phyloP scores from a whole-genome alignment of 2,797 vertebrate species.

The Alfaro cultratus region DNA sequence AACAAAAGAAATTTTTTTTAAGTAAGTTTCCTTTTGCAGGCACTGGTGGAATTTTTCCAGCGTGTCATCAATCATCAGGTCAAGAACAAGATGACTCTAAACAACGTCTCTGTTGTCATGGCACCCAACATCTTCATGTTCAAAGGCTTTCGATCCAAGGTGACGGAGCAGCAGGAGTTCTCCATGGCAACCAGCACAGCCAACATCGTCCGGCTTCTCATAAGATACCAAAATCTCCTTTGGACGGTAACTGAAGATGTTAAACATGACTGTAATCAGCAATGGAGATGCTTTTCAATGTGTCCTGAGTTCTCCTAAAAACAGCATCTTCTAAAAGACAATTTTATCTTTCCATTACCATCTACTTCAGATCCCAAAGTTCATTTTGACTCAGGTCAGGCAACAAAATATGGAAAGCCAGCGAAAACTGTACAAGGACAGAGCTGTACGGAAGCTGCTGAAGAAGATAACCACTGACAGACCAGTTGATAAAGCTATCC shows the following conservation, averaged over 20 bases:
- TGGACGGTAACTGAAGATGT: slow-evolving; percentile 88
- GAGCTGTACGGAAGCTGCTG: slow-evolving; percentile 90
- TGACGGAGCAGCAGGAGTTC: slow-evolving; percentile 88
- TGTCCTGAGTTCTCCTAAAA: not conserved
- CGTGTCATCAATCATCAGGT: slow-evolving; percentile 90
- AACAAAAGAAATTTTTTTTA: not conserved
- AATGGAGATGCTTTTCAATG: not conserved
- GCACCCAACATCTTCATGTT: slow-evolving; percentile 97
- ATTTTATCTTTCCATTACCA: slow-evolving; percentile 5
- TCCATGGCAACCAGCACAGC: slow-evolving; percentile 91
- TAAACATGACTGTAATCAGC: not conserved
- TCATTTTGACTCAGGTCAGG: slow-evolving; percentile 94
- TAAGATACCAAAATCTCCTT: slow-evolving; percentile 91
- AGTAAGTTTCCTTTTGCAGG: slow-evolving; percentile 69
- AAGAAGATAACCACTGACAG: slow-evolving; percentile 95
- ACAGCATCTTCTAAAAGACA: not conserved
- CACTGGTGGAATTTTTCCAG: slow-evolving; percentile 94
- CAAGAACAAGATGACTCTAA: slow-evolving; percentile 95
- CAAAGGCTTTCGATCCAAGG: slow-evolving; percentile 86
- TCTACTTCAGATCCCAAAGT: slow-evolving; percentile 90
- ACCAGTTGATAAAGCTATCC: slow-evolving; percentile 79
- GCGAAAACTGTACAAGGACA: slow-evolving; percentile 87
- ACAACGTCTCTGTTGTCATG: slow-evolving; percentile 96
- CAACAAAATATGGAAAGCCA: slow-evolving; percentile 90
- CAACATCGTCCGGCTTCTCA: slow-evolving; percentile 90